Base-by-base conservation (phyloP, 2,113 vertebrate species). In the Chaetops frenatus region DNA sequence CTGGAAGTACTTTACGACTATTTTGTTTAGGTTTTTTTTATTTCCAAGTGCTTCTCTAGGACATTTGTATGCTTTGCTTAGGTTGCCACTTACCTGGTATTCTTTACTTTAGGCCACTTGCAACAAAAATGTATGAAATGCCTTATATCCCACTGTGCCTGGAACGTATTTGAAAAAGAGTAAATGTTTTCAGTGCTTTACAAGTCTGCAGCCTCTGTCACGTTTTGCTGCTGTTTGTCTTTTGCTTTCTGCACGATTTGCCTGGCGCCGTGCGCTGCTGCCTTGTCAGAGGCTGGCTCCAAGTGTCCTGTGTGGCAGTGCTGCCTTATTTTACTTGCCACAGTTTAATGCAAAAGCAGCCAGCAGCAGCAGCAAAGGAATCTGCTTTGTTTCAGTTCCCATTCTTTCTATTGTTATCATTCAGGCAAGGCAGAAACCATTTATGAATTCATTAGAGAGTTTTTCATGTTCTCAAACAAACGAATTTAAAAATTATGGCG, bases 41-140 rank as follows among this genome's bases (percentile, higher is more conserved):
- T 54, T 94, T 89, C 29, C 14, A 72, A 85, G 36, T 87, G 27
- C 73, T 86, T 86, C 24, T 88, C 54, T 57, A 36, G 45, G 73
- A 38, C 12, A 19, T 92, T 72, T 85, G 17, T 89, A 36, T 85
- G 91, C 57, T 82, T 79, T 76, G 57, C 69, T 78, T 60, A 33
- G 1, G 0, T 72, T 91, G 36, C 21, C 28, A 45, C 29, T 86
- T 91, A 64, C 15, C 24, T 67, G 27, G 3, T 76, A 44, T 65
- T 88, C 90, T 78, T 85, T 81, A 72, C 66, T 90, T 95, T 19
- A 77, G 93, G 27, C 51, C 8, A 31, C 74, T 91, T 70, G 74
- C 64, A 83, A 74, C 31, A 93, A 73, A 90, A 87, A 82, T 19
- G 13, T 47, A 16, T 77, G 47, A 91, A 90, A 88, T n/a, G 13